Conservation (phyloP, 92 coral and sea anemone genomes). For the Palythoa grandiflora region DNA sequence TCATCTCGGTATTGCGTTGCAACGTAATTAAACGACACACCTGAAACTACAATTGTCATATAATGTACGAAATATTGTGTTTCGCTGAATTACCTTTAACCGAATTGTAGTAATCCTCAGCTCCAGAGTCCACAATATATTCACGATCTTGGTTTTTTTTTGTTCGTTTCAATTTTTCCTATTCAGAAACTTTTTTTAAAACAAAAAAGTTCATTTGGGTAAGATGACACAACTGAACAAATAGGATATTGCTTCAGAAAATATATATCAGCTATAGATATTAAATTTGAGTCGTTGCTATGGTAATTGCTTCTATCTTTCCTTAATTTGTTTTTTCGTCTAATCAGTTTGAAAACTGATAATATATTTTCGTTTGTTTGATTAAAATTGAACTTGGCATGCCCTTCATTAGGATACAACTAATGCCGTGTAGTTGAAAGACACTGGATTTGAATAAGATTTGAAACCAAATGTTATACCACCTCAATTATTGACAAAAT, state of each 20-base stretch:
- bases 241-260: neutral
- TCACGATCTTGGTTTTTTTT: neutral
- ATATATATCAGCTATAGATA: neutral
- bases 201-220: neutral
- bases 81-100: neutral
- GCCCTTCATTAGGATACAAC: neutral
- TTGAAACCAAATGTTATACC: neutral
- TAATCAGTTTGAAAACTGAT: slow-evolving; percentile 7
- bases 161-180: neutral
- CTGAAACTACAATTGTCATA: neutral
- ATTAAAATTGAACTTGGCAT: slow-evolving; percentile 20
- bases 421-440: neutral
- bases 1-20: slow-evolving; percentile 19
- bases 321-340: slow-evolving; percentile 4
- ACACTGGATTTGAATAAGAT: neutral
- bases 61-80: neutral
- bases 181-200: neutral
- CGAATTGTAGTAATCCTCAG: neutral
- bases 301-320: neutral
- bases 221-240: neutral
- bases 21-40: slow-evolving; percentile 22
- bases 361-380: slow-evolving; percentile 6
- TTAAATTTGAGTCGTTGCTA: neutral
- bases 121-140: neutral
- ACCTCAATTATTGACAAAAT: slow-evolving; percentile 15